Conservation (phyloP, 2,797 vertebrate genomes). For the Pipistrellus nathusii region DNA sequence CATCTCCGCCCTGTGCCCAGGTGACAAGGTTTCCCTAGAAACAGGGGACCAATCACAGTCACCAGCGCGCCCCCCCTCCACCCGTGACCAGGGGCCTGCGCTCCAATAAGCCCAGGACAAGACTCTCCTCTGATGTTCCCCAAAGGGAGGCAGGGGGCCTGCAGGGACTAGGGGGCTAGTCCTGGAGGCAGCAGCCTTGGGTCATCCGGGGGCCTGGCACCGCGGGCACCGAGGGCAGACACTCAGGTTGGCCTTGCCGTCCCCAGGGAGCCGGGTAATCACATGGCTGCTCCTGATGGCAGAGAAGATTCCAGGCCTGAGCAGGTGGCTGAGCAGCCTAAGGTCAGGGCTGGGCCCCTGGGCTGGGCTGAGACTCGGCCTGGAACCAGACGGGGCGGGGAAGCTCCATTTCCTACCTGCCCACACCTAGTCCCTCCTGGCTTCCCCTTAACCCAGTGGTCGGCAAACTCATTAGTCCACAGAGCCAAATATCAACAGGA, state of each 20-base stretch:
- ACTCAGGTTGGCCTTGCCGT: fast-evolving
- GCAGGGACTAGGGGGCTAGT: fast-evolving
- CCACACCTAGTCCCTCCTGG: not conserved
- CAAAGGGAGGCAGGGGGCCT: not conserved
- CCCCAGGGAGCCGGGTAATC: not conserved
- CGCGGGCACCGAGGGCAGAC: not conserved
- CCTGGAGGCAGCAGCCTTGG: not conserved
- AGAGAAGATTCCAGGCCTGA: not conserved
- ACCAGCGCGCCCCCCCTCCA: too few species aligned
- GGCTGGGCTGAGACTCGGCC: not conserved
- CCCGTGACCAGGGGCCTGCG: not conserved
- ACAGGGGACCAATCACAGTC: not conserved
- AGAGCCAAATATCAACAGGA: too few species aligned
- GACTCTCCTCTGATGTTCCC: not conserved
- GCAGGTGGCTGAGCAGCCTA: not conserved
- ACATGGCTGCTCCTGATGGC: not conserved
- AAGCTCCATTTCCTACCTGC: not conserved
- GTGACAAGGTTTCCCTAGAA: not conserved
- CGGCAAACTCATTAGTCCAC: too few species aligned
- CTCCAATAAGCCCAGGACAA: not conserved
- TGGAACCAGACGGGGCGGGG: too few species aligned
- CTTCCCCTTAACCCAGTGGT: not conserved
- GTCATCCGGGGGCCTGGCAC: too few species aligned
- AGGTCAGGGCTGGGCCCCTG: not conserved
- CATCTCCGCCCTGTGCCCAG: not conserved